Percentiles rank a stretch among this genome's conserved stretches.
Evolutionary conservation across 2,888 invertebrate genomes (phyloP).

Genomic region (Synergus umbraculus): DNA sequence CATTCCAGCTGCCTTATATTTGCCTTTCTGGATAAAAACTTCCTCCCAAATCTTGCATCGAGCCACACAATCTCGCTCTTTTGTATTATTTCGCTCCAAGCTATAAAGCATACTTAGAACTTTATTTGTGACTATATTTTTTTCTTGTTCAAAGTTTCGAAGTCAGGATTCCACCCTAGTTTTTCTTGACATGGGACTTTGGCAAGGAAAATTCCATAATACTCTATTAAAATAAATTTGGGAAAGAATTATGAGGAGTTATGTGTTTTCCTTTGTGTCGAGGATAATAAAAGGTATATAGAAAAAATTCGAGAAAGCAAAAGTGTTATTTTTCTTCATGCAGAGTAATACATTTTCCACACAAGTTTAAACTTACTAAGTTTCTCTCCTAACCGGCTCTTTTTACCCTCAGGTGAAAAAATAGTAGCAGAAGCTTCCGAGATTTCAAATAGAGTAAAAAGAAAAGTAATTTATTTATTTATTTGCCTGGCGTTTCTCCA

Average conservation of each 20-base stretch:
- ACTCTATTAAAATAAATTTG: too few relatives aligned
- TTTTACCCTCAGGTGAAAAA: conserved; percentile 6
- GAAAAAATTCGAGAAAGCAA: too few relatives aligned
- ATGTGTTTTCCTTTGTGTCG: too few relatives aligned
- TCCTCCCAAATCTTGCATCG: neutral
- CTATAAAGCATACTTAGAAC: neutral
- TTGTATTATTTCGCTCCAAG: neutral
- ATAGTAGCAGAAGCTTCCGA: neutral
- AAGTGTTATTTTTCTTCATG: too few relatives aligned
- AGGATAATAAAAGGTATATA: too few relatives aligned
- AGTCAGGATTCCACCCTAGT: too few relatives aligned
- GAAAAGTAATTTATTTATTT: conserved; percentile 49
- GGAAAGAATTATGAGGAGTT: too few relatives aligned
- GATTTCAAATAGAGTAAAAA: conserved; percentile 21
- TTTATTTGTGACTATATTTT: neutral
- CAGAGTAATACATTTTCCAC: too few relatives aligned
- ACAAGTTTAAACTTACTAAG: too few relatives aligned
- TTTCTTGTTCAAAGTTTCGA: neutral
- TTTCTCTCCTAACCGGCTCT: too few relatives aligned
- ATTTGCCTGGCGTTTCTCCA: conserved; percentile 55
- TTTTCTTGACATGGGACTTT: too few relatives aligned
- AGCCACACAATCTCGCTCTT: neutral
- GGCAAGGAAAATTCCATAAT: too few relatives aligned
- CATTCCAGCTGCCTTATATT: conserved; percentile 12
- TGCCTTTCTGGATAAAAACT: neutral